Conservation (phyloP, 2,113 vertebrate species). For the Octodon degus region DNA sequence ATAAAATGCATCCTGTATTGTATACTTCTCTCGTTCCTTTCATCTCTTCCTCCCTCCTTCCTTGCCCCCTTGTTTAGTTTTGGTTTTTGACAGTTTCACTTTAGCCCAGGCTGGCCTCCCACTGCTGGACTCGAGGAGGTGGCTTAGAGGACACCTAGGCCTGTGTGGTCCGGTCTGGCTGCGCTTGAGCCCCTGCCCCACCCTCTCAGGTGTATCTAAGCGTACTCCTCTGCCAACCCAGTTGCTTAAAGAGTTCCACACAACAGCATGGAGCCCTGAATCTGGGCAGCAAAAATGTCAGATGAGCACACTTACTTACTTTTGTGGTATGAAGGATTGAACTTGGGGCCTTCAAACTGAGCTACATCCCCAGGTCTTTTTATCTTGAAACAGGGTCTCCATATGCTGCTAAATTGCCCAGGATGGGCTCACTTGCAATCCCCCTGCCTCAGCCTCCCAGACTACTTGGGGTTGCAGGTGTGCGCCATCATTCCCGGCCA, state of each 20-base stretch:
- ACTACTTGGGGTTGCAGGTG: background rate
- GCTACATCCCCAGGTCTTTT: background rate
- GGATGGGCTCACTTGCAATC: background rate
- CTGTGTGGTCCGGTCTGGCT: background rate
- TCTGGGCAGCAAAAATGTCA: background rate
- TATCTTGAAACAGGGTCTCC: background rate
- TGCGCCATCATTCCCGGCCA: background rate
- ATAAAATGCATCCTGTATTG: too few relatives aligned
- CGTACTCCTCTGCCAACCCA: conserved; percentile 18
- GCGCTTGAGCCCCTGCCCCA: background rate
- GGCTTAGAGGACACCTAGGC: background rate
- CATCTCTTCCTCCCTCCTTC: background rate
- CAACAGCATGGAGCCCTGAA: background rate
- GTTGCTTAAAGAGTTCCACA: background rate
- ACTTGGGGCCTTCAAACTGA: background rate
- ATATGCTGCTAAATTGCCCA: background rate
- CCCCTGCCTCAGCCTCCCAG: background rate
- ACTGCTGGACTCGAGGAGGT: background rate
- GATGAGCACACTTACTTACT: background rate
- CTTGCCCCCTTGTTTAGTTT: background rate
- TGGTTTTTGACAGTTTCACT: background rate
- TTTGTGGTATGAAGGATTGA: background rate
- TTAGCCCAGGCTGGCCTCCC: background rate
- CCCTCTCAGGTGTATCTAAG: background rate
- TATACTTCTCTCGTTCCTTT: background rate